These are phyloP conservation scores for Corydoras maculifer DNA, from an alignment of 2,113 vertebrate genomes.

Conservation along the genomic window DNA sequence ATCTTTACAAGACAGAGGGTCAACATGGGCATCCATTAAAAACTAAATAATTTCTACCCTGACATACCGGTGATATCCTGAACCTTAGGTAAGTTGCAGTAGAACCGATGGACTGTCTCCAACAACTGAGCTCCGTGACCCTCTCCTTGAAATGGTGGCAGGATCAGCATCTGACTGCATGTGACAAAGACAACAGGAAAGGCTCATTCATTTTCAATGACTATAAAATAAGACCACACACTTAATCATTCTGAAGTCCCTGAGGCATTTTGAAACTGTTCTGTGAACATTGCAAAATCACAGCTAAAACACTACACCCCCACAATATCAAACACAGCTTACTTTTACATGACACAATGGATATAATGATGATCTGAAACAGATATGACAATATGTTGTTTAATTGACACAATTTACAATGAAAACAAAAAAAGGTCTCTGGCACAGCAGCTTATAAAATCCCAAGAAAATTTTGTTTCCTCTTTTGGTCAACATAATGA, in stretches of 20 bases:
- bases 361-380: constrained; percentile 31
- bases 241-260: no score
- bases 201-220: no score
- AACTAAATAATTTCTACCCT: background rate
- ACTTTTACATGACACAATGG: constrained; percentile 28
- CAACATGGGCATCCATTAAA: no score
- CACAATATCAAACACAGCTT: constrained; percentile 16
- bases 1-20: no score
- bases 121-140: constrained; percentile 94
- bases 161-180: constrained; percentile 93
- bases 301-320: background rate
- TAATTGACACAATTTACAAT: constrained; percentile 28
- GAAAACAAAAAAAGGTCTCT: constrained; percentile 15
- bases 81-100: constrained; percentile 81
- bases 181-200: no score
- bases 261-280: no score
- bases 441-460: constrained; percentile 24
- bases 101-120: constrained; percentile 93
- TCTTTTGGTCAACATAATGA: constrained; percentile 51
- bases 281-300: background rate
- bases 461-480: constrained; percentile 34
- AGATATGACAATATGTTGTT: constrained; percentile 37
- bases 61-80: constrained; percentile 93
- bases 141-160: constrained; percentile 97
- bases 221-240: no score